A percentile compares a stretch with the other conserved stretches of the same genome.
Evolutionary conservation across 2,797 vertebrate species (phyloP).

Genomic region (Simalia tracyae): DNA sequence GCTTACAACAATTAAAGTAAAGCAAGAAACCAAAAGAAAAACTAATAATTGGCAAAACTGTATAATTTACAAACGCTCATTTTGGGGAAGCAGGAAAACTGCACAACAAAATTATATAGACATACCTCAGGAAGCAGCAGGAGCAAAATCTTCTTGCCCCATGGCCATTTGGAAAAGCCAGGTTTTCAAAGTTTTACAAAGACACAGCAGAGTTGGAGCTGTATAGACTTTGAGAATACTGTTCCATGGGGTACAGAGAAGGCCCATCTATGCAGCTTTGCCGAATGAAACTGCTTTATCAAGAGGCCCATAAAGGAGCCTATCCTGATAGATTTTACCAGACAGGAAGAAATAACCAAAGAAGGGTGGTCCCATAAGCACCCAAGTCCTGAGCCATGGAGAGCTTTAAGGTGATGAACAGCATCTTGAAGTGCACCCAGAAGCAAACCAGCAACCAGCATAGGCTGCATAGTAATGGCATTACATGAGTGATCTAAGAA

Average conservation of each 20-base stretch:
- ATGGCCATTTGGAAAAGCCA: not conserved
- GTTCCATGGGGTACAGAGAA: not conserved
- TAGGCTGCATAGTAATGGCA: not conserved
- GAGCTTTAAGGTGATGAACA: not conserved
- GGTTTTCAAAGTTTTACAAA: not conserved
- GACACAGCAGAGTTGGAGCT: not conserved
- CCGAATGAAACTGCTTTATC: not conserved
- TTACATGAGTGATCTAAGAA: not conserved
- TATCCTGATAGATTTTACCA: not conserved
- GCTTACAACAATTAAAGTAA: not conserved
- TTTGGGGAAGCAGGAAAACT: not conserved
- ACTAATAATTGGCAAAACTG: not conserved
- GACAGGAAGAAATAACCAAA: not conserved
- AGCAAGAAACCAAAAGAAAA: not conserved
- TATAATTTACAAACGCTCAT: not conserved
- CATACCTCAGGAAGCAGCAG: not conserved
- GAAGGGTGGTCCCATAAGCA: not conserved
- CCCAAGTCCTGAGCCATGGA: not conserved
- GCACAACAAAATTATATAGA: not conserved
- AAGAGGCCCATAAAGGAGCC: not conserved
- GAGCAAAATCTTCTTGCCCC: not conserved
- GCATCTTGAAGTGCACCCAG: not conserved
- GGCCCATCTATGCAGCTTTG: not conserved
- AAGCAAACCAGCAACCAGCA: not conserved
- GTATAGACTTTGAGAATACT: not conserved